phyloP scores from a whole-genome alignment of 2,797 vertebrate genomes.

The Hirundo rustica region DNA sequence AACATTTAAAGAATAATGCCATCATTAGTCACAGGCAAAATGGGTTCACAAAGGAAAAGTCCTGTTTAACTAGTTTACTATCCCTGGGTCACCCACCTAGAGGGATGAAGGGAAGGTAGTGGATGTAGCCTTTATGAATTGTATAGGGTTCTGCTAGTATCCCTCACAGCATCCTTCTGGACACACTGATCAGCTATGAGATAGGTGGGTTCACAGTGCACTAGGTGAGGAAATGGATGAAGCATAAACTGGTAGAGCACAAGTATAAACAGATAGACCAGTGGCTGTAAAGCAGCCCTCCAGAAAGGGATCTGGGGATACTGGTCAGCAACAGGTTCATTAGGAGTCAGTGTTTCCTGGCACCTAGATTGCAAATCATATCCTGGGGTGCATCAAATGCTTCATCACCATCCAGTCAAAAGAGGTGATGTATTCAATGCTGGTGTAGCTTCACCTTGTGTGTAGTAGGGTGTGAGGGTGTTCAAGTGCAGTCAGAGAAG shows the following conservation, averaged over 20 bases:
- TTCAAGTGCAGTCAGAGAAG: neutral
- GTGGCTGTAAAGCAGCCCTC: neutral
- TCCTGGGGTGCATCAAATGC: neutral
- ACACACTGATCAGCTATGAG: accelerated
- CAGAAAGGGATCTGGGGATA: neutral
- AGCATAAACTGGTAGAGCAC: too few relatives aligned
- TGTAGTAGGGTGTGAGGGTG: neutral
- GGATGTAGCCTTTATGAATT: neutral
- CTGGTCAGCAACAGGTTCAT: neutral
- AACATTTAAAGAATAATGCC: neutral
- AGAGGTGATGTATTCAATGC: neutral
- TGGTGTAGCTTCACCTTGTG: neutral
- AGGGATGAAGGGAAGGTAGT: neutral
- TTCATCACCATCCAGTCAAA: too few relatives aligned
- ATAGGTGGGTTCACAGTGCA: too few relatives aligned
- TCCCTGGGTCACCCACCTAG: neutral
- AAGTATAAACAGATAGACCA: neutral
- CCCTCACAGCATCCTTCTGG: neutral
- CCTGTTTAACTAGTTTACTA: neutral
- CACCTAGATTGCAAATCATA: neutral
- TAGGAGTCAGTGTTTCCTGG: neutral
- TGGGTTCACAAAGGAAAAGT: neutral
- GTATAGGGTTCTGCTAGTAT: neutral
- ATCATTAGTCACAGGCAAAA: neutral
- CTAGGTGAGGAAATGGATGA: neutral